Percentiles rank a stretch among this genome's conserved stretches.
Evolutionary conservation across 2,888 invertebrate species (phyloP).

Genomic region (Melinaea menophilus): DNA sequence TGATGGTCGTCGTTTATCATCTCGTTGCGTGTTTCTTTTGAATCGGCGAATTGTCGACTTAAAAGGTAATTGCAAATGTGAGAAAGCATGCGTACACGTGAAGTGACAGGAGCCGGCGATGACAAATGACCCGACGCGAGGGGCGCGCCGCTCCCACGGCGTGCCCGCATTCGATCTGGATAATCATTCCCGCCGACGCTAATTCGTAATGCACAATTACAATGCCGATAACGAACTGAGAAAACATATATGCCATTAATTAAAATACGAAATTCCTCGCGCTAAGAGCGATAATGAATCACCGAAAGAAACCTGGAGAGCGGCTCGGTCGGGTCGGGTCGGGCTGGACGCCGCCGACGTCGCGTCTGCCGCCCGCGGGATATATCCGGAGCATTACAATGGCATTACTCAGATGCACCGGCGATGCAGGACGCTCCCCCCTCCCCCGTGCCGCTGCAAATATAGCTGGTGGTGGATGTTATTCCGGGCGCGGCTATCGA

Average conservation of each 20-base stretch:
- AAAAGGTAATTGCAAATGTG: slow-evolving; percentile 70
- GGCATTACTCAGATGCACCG: slow-evolving; percentile 78
- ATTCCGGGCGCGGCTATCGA: slow-evolving; percentile 77
- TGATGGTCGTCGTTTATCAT: slow-evolving; percentile 53
- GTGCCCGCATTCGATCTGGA: slow-evolving; percentile 39
- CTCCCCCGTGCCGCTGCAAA: slow-evolving; percentile 67
- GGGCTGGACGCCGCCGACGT: slow-evolving; percentile 54
- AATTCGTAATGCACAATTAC: slow-evolving; percentile 37
- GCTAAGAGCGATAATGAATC: slow-evolving; percentile 24
- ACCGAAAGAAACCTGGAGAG: slow-evolving; percentile 11
- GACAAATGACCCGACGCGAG: slow-evolving; percentile 65
- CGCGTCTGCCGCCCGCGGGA: slow-evolving; percentile 62
- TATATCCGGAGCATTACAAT: slow-evolving; percentile 76
- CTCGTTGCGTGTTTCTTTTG: slow-evolving; percentile 50
- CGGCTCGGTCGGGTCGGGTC: slow-evolving; percentile 19
- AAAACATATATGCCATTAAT: slow-evolving; percentile 38
- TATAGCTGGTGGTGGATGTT: slow-evolving; percentile 74
- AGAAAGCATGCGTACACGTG: slow-evolving; percentile 61
- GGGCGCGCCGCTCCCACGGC: slow-evolving; percentile 57
- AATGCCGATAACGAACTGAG: slow-evolving; percentile 23
- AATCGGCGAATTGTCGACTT: slow-evolving; percentile 61
- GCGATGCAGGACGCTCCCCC: slow-evolving; percentile 73
- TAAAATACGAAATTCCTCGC: slow-evolving; percentile 26
- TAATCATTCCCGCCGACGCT: slow-evolving; percentile 36
- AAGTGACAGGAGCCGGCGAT: slow-evolving; percentile 67